phyloP scores from a whole-genome alignment of 2,113 vertebrate genomes.

The Sturnus vulgaris region DNA sequence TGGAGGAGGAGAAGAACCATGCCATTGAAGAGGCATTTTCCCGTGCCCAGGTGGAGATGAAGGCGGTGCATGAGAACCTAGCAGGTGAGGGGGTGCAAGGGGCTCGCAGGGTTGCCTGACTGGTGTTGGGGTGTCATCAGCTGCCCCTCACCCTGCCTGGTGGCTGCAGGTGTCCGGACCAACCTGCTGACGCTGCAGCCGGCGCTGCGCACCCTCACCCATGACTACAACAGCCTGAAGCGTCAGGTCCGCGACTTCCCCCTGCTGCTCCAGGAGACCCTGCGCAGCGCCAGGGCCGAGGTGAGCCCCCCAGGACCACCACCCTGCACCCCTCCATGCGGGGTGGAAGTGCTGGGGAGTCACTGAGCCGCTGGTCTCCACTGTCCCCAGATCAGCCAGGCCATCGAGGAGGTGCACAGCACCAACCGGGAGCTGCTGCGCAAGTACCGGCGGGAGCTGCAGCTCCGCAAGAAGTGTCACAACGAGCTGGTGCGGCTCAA shows the following conservation, averaged over 20 bases:
- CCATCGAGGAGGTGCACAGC: slow-evolving; percentile 86
- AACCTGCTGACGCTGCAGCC: slow-evolving; percentile 93
- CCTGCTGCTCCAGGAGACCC: slow-evolving; percentile 86
- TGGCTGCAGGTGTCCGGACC: slow-evolving; percentile 82
- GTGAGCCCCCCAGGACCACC: slow-evolving; percentile 52
- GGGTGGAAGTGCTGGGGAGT: not conserved
- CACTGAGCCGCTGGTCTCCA: rapidly evolving
- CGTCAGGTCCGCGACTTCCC: slow-evolving; percentile 93
- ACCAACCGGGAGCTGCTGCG: slow-evolving; percentile 89
- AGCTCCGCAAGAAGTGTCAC: slow-evolving; percentile 96
- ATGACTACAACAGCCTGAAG: slow-evolving; percentile 92
- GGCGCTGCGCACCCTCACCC: slow-evolving; percentile 88
- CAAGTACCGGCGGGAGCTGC: slow-evolving; percentile 93
- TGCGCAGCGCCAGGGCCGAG: slow-evolving; percentile 83
- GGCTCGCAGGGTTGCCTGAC: rapidly evolving
- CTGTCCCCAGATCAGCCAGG: slow-evolving; percentile 82
- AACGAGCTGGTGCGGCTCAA: slow-evolving; percentile 92
- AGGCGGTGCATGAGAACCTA: slow-evolving; percentile 92
- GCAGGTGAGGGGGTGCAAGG: slow-evolving; percentile 74
- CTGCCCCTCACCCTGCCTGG: not conserved
- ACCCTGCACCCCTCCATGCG: rapidly evolving
- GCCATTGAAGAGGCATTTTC: slow-evolving; percentile 92
- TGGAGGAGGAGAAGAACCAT: slow-evolving; percentile 93
- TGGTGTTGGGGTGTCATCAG: rapidly evolving
- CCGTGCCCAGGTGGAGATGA: slow-evolving; percentile 93